Conservation (phyloP, 64 coral and sea anemone genomes). For the Dendronephthya gigantea region DNA sequence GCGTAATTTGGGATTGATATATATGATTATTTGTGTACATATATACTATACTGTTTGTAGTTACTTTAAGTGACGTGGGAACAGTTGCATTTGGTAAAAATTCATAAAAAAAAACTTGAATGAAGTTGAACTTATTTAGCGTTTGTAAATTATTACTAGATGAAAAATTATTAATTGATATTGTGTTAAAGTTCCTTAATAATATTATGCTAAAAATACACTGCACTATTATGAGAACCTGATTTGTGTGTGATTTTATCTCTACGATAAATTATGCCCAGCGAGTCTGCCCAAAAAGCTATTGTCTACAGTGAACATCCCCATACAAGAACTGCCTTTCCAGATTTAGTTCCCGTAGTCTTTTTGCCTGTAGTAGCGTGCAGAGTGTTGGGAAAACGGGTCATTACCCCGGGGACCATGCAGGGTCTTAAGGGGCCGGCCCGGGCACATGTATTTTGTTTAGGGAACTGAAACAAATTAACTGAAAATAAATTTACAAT, state of each 20-base stretch:
- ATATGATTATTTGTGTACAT: not conserved
- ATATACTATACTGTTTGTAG: not conserved
- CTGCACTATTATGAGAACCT: not conserved
- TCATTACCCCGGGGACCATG: no score
- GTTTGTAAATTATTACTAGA: constrained; percentile 3
- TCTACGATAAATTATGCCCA: not conserved
- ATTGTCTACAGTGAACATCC: no score
- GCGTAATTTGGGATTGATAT: not conserved
- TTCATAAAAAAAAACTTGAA: not conserved
- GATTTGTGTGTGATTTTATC: not conserved
- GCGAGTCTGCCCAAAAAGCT: no score
- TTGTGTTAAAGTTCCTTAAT: not conserved
- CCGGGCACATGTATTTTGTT: no score
- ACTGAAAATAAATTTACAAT: no score
- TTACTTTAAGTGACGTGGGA: not conserved
- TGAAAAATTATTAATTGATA: not conserved
- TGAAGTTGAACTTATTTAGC: not conserved
- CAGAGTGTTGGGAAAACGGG: no score
- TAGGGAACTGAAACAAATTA: no score
- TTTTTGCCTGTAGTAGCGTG: no score
- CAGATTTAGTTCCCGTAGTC: no score
- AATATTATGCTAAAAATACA: not conserved
- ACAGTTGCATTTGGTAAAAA: not conserved
- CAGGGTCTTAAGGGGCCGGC: no score
- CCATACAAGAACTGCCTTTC: no score